A percentile compares a stretch with the other conserved stretches of the same genome.
phyloP scores from a whole-genome alignment of 2,888 invertebrate genomes.

The Dendrolimus pini region DNA sequence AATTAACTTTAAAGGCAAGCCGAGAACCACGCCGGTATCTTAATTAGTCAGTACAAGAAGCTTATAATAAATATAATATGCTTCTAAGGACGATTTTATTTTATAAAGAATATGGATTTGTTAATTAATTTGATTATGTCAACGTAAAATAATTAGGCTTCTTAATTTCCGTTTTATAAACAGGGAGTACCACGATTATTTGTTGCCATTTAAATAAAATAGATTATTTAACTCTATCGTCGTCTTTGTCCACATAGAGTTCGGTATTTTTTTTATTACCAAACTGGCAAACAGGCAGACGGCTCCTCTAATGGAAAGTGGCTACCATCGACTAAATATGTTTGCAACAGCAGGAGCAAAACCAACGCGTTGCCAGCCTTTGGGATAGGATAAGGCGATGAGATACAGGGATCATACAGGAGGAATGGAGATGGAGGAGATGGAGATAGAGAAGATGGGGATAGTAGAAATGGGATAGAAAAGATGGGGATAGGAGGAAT shows the following conservation, averaged over 20 bases:
- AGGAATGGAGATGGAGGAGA: too few relatives aligned
- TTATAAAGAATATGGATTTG: background rate
- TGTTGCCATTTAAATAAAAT: too few relatives aligned
- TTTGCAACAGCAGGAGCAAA: background rate
- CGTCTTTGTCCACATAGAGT: too few relatives aligned
- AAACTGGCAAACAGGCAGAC: background rate
- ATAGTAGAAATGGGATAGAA: too few relatives aligned
- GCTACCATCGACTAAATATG: background rate
- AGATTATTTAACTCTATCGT: too few relatives aligned
- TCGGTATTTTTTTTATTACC: background rate
- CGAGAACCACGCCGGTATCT: constrained; percentile 15
- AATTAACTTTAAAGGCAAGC: constrained; percentile 18
- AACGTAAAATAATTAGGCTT: background rate
- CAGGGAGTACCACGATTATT: too few relatives aligned
- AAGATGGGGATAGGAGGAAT: too few relatives aligned
- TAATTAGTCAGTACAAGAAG: constrained; percentile 18
- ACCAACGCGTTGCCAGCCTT: background rate
- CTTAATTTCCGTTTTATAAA: too few relatives aligned
- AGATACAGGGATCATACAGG: too few relatives aligned
- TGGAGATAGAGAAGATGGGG: too few relatives aligned
- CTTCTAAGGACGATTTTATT: background rate
- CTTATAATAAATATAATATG: constrained; percentile 4
- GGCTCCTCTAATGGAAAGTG: background rate
- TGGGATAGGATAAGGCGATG: too few relatives aligned
- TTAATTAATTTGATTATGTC: background rate